These are phyloP conservation scores for Leptopilina syphax DNA, from an alignment of 2,888 invertebrate genomes.

Conservation along the genomic window DNA sequence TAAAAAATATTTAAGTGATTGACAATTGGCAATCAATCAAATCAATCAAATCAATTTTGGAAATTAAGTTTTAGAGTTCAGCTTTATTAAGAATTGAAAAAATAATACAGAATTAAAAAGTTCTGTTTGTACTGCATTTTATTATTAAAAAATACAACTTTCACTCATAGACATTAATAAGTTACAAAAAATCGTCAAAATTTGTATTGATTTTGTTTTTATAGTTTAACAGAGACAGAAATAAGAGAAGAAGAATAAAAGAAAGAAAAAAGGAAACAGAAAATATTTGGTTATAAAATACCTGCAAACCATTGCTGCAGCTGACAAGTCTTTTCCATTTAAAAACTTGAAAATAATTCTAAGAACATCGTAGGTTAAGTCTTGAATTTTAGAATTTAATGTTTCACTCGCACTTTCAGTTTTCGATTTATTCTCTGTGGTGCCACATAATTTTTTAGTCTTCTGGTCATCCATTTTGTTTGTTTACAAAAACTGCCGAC, in stretches of 20 bases:
- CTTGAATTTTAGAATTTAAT: neutral
- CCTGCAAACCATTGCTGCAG: conserved; percentile 69
- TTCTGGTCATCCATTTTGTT: neutral
- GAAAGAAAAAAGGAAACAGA: neutral
- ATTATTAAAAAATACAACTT: too few species aligned
- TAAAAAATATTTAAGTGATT: too few species aligned
- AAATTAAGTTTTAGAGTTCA: too few species aligned
- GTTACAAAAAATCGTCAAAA: too few species aligned
- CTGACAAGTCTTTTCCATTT: conserved; percentile 63
- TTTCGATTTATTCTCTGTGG: neutral
- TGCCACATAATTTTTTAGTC: neutral
- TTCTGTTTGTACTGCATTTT: too few species aligned
- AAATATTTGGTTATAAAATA: conserved; percentile 43
- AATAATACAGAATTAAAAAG: too few species aligned
- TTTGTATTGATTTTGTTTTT: too few species aligned
- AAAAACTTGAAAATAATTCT: conserved; percentile 69
- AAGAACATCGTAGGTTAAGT: conserved; percentile 69
- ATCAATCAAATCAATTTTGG: too few species aligned
- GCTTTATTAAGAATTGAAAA: too few species aligned
- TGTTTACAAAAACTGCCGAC: neutral
- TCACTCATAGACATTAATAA: too few species aligned
- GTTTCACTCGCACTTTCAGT: neutral
- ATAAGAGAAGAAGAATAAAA: neutral
- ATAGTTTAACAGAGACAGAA: neutral
- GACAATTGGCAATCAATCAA: too few species aligned